A percentile compares a stretch with the other conserved stretches of the same genome.
Conservation (phyloP, 1,140 invertebrate species). For the Thalassaphorura encarpata region DNA sequence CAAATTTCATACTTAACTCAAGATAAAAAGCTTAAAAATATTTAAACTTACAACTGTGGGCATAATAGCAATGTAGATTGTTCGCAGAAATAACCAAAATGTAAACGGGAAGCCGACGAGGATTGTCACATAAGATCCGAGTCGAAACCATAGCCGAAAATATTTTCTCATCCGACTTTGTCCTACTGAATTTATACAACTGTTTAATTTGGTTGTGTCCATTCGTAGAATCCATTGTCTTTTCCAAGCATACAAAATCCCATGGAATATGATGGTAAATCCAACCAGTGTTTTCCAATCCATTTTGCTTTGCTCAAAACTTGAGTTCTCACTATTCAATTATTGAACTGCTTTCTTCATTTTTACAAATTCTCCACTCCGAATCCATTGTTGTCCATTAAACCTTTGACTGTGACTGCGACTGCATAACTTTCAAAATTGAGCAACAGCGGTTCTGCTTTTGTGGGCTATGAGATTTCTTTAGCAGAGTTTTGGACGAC, state of each 20-base stretch:
- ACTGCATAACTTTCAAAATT: too few relatives aligned
- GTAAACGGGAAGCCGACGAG: constrained; percentile 31
- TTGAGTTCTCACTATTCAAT: too few relatives aligned
- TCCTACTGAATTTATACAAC: constrained; percentile 22
- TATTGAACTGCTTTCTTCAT: too few relatives aligned
- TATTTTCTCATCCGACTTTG: constrained; percentile 19
- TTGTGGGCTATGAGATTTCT: too few relatives aligned
- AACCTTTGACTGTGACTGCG: too few relatives aligned
- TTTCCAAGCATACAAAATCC: constrained; percentile 17
- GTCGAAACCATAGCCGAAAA: constrained; percentile 30
- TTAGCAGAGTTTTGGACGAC: too few relatives aligned
- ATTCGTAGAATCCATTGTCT: constrained; percentile 24
- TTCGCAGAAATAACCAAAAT: constrained; percentile 26
- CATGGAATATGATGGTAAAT: constrained; percentile 31
- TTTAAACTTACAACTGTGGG: constrained; percentile 25
- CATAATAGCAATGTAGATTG: constrained; percentile 21
- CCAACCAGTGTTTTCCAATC: constrained; percentile 31
- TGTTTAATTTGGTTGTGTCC: constrained; percentile 26
- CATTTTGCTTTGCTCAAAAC: too few relatives aligned
- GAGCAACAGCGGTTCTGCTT: too few relatives aligned
- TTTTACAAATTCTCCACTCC: too few relatives aligned
- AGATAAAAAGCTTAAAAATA: not conserved
- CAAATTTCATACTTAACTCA: too few relatives aligned
- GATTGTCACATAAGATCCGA: constrained; percentile 26
- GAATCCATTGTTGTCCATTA: too few relatives aligned